Base-by-base conservation (phyloP, 2,113 vertebrate genomes). In the Rhinopomastus cyanomelas region DNA sequence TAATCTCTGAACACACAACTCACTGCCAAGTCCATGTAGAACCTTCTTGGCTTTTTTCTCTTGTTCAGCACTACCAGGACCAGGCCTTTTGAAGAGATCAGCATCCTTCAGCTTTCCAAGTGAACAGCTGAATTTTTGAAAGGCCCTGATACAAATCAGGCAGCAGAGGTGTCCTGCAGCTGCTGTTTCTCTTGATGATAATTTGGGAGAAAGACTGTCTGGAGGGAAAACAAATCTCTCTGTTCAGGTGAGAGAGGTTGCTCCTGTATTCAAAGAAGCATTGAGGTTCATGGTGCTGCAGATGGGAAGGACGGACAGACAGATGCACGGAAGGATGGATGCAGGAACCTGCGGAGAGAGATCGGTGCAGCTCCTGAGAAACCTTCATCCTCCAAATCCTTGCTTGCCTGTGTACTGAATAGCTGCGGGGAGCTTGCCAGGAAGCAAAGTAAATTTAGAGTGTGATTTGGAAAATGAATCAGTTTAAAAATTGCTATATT, bases 381-480 rank as follows among this genome's bases (percentile, higher is more conserved):
- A 62, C 61, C 32, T 72, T 73, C 86, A 61, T 90, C 88, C 81
- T 84, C 69, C 61, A 36, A 88, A 75, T 74, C 73, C 77, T 13
- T 52, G 69, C 65, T 64, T 78, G 73, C 56, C 68, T 86, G 86
- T 12, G n/a, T 78, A 78, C 90, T 2, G 3, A 76, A 86, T 87
- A 92, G 77, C 93, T 90, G 53, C 69, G 71, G 84, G 27, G 77
- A 93, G 88, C 94, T 90, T 95, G 95, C 95, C 94, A 96, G 92
- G 65, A 88, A 94, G 53, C 49, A 69, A 96, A 84, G 36, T 95
- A 92, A 95, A 94, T 96, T 95, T 95, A 96, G 88, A 93, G 69
- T 93, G 92, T 90, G 88, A 93, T 94, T 93, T 94, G 88, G 74
- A 86, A 90, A 96, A 88, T 93, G 86, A 90, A 94, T 93, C 94